Evolutionary conservation across 2,888 invertebrate species (phyloP).

Genomic region (Clitarchus hookeri): DNA sequence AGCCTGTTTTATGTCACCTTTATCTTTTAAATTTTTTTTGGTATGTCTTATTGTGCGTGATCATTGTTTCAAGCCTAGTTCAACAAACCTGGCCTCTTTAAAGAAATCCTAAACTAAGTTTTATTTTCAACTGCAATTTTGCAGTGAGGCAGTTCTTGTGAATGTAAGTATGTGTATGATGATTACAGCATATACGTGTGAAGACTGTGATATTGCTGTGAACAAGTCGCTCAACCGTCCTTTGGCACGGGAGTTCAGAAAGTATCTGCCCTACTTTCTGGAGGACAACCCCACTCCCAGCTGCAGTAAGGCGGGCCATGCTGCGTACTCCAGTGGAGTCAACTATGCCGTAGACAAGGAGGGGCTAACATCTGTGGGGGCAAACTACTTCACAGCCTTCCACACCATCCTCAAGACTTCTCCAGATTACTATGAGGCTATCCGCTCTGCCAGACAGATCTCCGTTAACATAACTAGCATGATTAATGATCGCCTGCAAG

Average conservation of each 20-base stretch:
- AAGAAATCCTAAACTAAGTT: too few species aligned
- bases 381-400: constrained; percentile 93
- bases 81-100: too few species aligned
- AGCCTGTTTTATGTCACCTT: too few species aligned
- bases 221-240: constrained; percentile 64
- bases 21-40: too few species aligned
- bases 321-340: constrained; percentile 72
- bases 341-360: constrained; percentile 40
- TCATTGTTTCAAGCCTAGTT: too few species aligned
- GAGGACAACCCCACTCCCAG: constrained; percentile 75
- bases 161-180: too few species aligned
- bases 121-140: too few species aligned
- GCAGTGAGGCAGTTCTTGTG: too few species aligned
- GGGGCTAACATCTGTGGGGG: constrained; percentile 61
- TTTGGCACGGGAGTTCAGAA: constrained; percentile 64
- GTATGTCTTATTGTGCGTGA: too few species aligned
- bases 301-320: constrained; percentile 86
- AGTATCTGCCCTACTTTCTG: constrained; percentile 79
- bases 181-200: constrained; percentile 51
- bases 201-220: constrained; percentile 59
- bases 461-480: constrained; percentile 81
- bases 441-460: constrained; percentile 80
- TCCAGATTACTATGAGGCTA: constrained; percentile 85
- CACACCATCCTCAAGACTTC: constrained; percentile 91
- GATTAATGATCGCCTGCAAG: constrained; percentile 61